Base-by-base conservation (phyloP, 2,797 vertebrate genomes). In the Clarias laeviceps region DNA sequence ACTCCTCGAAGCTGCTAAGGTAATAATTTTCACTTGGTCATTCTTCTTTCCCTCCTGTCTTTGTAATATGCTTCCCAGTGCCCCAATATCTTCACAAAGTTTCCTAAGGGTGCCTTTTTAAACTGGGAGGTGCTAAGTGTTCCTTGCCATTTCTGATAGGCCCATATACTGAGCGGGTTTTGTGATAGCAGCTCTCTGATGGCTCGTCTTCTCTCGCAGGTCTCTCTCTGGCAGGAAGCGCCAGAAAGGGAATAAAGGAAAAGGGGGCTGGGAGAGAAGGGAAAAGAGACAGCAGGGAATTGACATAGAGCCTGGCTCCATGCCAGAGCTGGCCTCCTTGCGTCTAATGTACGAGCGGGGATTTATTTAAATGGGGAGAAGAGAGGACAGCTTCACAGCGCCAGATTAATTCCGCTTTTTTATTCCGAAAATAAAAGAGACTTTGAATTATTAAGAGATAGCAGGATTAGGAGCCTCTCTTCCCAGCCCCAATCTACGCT, bases 401-500 rank as follows among this genome's bases (percentile, higher is more conserved):
- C 93, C 95, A 97, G 97, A 98, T 99, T 99, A 99, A 98, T 99
- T 98, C 96, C 88, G 94, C 97, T 98, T 95, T 96, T 98, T 98
- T 98, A 97, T 98, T 98, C 97, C 93, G 94, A 96, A 98, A 98
- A 98, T 98, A 98, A 98, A 98, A 97, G 97, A 97, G 97, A 97
- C 97, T 98, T 99, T 98, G 97, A 99, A 98, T 98, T 98, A 98
- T 97, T 97, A 97, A 97, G 97, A 97, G 98, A 99, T 98, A 99
- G 97, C 93, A 91, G 97, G 97, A 99, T 99, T 99, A 98, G 97
- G 97, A 96, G 96, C 96, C 96, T 98, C 96, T 97, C 96, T 96
- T 96, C 96, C 96, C 95, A 95, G 94, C 96, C 96, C 97, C 93
- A 96, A 96, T 96, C 96, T 97, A 96, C 95, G 94, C 96, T 97